Conservation (phyloP, 2,797 vertebrate species). For the Onychomys arenicola region DNA sequence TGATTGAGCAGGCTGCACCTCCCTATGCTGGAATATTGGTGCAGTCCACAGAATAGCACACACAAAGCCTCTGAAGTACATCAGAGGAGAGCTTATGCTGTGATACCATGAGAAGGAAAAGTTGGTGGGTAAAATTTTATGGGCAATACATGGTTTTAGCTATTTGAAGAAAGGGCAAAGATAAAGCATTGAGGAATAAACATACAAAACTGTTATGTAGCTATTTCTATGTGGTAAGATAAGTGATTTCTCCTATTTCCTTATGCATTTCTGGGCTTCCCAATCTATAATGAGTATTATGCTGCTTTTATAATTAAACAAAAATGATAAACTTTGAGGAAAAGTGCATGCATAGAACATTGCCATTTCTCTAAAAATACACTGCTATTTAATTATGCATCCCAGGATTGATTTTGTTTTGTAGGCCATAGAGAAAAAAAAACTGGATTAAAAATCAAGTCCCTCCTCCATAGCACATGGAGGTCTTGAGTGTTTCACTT, state of each 20-base stretch:
- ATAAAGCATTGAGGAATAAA: conserved; percentile 42
- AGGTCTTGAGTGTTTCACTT: neutral
- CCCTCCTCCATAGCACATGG: neutral
- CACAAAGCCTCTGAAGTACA: neutral
- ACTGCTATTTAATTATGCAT: conserved; percentile 53
- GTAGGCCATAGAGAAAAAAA: neutral
- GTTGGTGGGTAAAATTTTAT: neutral
- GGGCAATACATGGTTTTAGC: neutral
- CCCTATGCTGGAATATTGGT: neutral
- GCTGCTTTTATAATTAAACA: conserved; percentile 65
- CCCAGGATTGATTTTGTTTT: conserved; percentile 8
- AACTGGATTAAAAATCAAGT: conserved; percentile 14
- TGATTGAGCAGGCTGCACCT: neutral
- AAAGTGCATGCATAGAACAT: neutral
- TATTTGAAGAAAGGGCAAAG: conserved; percentile 41
- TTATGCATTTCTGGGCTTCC: conserved; percentile 18
- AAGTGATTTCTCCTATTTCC: neutral
- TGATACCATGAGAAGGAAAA: neutral
- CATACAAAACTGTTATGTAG: neutral
- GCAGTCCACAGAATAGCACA: neutral
- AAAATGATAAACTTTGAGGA: conserved; percentile 48
- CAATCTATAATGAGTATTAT: conserved; percentile 30
- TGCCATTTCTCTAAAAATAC: conserved; percentile 61
- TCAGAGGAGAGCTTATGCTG: neutral
- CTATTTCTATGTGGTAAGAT: neutral